Evolutionary conservation across 2,113 vertebrate species (phyloP).

Genomic region (Crotalus tigris): DNA sequence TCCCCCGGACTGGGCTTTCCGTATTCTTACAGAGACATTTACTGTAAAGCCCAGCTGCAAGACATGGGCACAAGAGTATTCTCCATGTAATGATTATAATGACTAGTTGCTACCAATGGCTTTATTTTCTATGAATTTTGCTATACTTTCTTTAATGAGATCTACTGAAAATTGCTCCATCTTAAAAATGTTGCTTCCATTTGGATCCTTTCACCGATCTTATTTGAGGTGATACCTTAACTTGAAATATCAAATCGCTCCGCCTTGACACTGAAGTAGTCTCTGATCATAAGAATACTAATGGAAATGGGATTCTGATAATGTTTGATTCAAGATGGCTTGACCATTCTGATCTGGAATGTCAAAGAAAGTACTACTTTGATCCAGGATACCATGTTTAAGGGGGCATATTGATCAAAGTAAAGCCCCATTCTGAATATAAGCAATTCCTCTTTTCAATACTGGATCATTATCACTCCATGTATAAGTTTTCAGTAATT

Average conservation of each 20-base stretch:
- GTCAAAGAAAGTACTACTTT: not conserved
- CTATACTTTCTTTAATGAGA: not conserved
- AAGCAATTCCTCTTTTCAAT: not conserved
- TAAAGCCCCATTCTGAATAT: not conserved
- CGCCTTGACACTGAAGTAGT: not conserved
- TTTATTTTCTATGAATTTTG: not conserved
- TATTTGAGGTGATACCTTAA: not conserved
- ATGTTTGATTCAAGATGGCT: not conserved
- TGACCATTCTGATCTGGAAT: not conserved
- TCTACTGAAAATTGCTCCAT: not conserved
- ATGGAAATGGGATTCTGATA: not conserved
- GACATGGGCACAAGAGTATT: not conserved
- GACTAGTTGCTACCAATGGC: not conserved
- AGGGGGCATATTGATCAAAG: not conserved
- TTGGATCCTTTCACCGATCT: not conserved
- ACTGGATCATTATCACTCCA: not conserved
- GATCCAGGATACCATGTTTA: not conserved
- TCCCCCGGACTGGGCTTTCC: not conserved
- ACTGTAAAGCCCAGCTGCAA: not conserved
- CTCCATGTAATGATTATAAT: not conserved
- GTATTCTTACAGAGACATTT: not conserved
- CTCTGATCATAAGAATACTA: not conserved
- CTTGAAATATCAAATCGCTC: not conserved
- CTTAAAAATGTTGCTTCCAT: not conserved
- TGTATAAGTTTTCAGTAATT: not conserved